A percentile compares a stretch with the other conserved stretches of the same genome.
Conservation (phyloP, 2,797 vertebrate species). For the Amazonetta brasiliensis region DNA sequence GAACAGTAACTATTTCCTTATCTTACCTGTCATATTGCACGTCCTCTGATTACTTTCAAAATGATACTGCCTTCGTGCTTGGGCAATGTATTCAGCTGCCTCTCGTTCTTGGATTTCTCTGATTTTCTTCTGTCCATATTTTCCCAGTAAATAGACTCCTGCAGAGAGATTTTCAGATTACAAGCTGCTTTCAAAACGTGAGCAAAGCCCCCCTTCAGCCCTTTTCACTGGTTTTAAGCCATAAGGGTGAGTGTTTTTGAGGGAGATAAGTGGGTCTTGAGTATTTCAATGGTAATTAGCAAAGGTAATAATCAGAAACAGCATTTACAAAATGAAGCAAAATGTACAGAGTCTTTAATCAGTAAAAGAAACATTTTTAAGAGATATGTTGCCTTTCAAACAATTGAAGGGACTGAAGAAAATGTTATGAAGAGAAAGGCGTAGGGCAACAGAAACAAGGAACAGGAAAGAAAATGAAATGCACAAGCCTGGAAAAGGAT, state of each 20-base stretch:
- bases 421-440: background rate
- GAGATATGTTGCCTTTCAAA: background rate
- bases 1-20: background rate
- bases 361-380: background rate
- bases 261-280: background rate
- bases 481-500: background rate
- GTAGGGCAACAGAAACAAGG: background rate
- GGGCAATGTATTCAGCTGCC: conserved; percentile 92
- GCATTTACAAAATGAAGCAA: background rate
- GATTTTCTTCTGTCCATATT: conserved; percentile 94
- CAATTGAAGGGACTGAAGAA: background rate
- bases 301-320: background rate
- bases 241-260: rapidly evolving
- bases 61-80: conserved; percentile 93
- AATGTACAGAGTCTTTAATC: background rate
- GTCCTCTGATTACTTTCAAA: conserved; percentile 99
- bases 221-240: background rate
- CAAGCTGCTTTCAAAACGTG: background rate
- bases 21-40: conserved; percentile 96
- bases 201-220: background rate
- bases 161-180: conserved; percentile 33
- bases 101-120: conserved; percentile 93
- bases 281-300: background rate
- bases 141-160: conserved; percentile 94
- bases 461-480: background rate